phyloP scores from a whole-genome alignment of 2,797 vertebrate species.

The Perodicticus potto region DNA sequence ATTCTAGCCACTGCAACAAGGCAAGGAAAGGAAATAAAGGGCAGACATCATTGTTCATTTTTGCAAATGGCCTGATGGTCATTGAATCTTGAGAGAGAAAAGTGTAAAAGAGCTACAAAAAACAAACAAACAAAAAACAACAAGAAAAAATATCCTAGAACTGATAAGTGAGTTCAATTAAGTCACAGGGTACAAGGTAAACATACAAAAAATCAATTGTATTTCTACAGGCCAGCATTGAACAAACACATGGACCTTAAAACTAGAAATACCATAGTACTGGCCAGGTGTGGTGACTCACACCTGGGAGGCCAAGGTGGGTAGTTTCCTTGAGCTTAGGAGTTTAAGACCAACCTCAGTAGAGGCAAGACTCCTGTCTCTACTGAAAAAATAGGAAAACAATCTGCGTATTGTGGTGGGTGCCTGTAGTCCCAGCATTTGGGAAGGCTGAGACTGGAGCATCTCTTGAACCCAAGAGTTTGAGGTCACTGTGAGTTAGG shows the following conservation, averaged over 20 bases:
- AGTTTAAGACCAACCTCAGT: too few relatives aligned
- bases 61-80: not conserved
- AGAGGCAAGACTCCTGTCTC: too few relatives aligned
- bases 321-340: too few relatives aligned
- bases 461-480: too few relatives aligned
- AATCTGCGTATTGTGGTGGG: too few relatives aligned
- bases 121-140: not conserved
- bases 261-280: not conserved
- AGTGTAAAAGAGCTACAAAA: not conserved
- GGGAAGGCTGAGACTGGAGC: too few relatives aligned
- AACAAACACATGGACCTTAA: not conserved
- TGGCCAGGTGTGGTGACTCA: too few relatives aligned
- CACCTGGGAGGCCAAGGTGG: too few relatives aligned
- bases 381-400: too few relatives aligned
- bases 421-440: too few relatives aligned
- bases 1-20: not conserved
- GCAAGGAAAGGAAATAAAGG: not conserved
- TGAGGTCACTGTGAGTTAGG: too few relatives aligned
- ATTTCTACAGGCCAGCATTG: not conserved
- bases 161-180: not conserved
- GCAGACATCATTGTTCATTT: not conserved
- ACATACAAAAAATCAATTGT: not conserved
- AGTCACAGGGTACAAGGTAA: not conserved
- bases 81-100: not conserved
- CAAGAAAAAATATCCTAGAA: not conserved